Conservation (phyloP, 2,113 vertebrate genomes). For the Nothoprocta pentlandii region DNA sequence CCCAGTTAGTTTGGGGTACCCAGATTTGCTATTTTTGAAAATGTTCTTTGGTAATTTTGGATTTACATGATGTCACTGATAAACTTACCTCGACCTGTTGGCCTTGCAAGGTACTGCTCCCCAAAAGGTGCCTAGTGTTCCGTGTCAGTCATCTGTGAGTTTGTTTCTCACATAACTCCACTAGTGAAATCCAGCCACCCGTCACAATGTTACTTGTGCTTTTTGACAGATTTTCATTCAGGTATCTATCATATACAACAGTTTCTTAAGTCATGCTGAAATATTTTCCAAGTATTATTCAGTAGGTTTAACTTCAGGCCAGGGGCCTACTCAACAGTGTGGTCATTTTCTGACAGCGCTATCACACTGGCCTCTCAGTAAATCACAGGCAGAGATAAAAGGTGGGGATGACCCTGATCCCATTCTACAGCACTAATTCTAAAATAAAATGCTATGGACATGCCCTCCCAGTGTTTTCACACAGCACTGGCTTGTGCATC, state of each 20-base stretch:
- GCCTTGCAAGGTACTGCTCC: neutral
- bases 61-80: neutral
- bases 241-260: neutral
- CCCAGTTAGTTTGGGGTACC: neutral
- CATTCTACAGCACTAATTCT: neutral
- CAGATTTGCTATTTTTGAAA: neutral
- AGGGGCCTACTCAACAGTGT: neutral
- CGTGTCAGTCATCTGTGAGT: neutral
- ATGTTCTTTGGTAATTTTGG: neutral
- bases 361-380: neutral
- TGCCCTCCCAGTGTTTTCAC: neutral
- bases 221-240: neutral
- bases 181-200: neutral
- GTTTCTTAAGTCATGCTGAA: neutral
- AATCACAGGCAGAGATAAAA: neutral
- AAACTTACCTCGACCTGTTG: neutral
- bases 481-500: neutral
- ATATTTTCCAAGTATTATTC: neutral
- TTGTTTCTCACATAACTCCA: neutral
- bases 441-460: neutral
- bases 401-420: neutral
- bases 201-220: neutral
- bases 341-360: neutral
- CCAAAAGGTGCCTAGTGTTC: neutral
- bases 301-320: neutral